Evolutionary conservation across 2,797 vertebrate genomes (phyloP), one percentile per base, ranked within the genome.

Genomic region (Pampus argenteus): DNA sequence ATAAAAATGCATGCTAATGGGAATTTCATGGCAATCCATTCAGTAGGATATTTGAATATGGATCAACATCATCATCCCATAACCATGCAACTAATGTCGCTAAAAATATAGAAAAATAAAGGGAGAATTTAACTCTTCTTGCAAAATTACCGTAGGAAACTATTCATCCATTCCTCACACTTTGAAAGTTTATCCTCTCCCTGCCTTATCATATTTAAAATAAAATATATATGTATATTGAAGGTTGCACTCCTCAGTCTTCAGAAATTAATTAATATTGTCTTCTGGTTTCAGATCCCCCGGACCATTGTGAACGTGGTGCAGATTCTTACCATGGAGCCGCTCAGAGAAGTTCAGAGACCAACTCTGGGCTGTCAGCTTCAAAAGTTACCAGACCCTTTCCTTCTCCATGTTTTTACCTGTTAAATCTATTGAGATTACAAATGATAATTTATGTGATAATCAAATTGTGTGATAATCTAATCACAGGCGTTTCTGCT

Each of bases 291-390:
- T 40, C 83, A 93, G 93, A 80, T 93, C 31, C 92, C 92, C n/a
- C 82, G 92, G 66, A 70, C 87, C 22, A 91, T 93, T 1, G 88
- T 92, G n/a, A 94, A 94, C 54, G 72, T 92, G 55, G 89, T 92
- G n/a, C 91, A 94, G 82, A 82, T 91, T 31, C 71, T 93, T 1
- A 64, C 71, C 38, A 82, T 93, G 71, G 71, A 88, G 61, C 69
- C 79, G 5, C 83, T 93, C 14, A 80, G 91, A 47, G 79, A 91
- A 3, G 84, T 94, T 45, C 72, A 88, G 36, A 82, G 62, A 5
- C 78, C 79, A 0, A 62, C 63, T 6, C 11, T 86, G 1, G 88
- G 86, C 22, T 94, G 93, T 68, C 38, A 86, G 40, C 82, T 94
- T 7, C 87, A 93, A 61, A 92, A 61, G 90, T 92, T 2, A n/a